phyloP scores from a whole-genome alignment of 2,113 vertebrate genomes.

The Sisor rabdophorus region DNA sequence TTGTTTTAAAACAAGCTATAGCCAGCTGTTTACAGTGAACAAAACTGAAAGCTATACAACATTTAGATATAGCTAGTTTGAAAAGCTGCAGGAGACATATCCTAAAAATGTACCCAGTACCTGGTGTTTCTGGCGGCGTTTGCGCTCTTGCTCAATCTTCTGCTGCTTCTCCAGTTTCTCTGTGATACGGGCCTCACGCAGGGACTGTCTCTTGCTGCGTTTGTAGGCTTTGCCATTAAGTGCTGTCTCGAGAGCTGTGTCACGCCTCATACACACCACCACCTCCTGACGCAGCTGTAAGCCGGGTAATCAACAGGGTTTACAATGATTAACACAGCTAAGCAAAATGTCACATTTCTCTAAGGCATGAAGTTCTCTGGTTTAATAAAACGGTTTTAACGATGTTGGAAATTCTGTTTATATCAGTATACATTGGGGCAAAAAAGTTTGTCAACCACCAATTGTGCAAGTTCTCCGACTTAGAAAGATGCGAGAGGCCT shows the following conservation, averaged over 20 bases:
- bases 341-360: background rate
- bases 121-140: slow-evolving; percentile 96
- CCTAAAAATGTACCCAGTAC: slow-evolving; percentile 53
- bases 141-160: slow-evolving; percentile 96
- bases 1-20: background rate
- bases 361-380: background rate
- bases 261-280: slow-evolving; percentile 94
- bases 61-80: background rate
- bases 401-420: too few species aligned
- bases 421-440: too few species aligned
- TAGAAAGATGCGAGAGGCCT: too few species aligned
- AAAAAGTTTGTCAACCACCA: too few species aligned
- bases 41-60: background rate
- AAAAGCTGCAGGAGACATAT: background rate
- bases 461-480: too few species aligned
- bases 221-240: slow-evolving; percentile 97
- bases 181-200: slow-evolving; percentile 91
- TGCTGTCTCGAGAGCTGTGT: slow-evolving; percentile 91
- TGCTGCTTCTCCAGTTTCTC: slow-evolving; percentile 99
- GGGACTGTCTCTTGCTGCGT: slow-evolving; percentile 92
- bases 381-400: background rate
- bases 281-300: slow-evolving; percentile 90
- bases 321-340: background rate
- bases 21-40: too few species aligned
- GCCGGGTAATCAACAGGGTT: slow-evolving; percentile 36